Percentiles rank a stretch among this genome's conserved stretches.
phyloP scores from a whole-genome alignment of 2,113 vertebrate species.

The Thermophis baileyi region DNA sequence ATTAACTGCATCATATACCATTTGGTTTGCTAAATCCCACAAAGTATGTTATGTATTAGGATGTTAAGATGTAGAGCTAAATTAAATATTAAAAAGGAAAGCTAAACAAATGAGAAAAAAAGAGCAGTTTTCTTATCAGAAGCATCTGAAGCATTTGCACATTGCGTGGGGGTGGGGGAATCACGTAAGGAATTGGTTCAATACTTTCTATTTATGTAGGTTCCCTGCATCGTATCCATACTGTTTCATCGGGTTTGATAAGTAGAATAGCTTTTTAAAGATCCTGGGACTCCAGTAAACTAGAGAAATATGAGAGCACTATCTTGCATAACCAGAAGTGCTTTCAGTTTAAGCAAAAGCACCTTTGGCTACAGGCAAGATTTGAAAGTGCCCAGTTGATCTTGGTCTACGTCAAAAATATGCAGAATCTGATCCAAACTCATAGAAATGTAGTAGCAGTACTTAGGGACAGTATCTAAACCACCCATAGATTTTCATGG shows the following conservation, averaged over 20 bases:
- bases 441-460: background rate
- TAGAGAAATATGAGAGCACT: background rate
- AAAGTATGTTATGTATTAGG: background rate
- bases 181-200: background rate
- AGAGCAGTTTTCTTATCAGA: background rate
- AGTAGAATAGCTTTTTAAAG: background rate
- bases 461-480: background rate
- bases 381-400: background rate
- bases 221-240: background rate
- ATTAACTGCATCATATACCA: background rate
- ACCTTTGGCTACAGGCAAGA: background rate
- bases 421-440: background rate
- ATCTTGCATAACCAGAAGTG: background rate
- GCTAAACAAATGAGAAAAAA: background rate
- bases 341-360: background rate
- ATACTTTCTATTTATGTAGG: no score
- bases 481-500: background rate
- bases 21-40: background rate
- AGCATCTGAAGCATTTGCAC: background rate
- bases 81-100: background rate
- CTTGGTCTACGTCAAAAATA: background rate
- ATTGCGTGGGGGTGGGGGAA: background rate
- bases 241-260: background rate
- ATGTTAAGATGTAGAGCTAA: background rate
- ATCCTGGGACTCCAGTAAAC: background rate